Conservation (phyloP, 1,140 invertebrate species). For the Amyelois transitella region DNA sequence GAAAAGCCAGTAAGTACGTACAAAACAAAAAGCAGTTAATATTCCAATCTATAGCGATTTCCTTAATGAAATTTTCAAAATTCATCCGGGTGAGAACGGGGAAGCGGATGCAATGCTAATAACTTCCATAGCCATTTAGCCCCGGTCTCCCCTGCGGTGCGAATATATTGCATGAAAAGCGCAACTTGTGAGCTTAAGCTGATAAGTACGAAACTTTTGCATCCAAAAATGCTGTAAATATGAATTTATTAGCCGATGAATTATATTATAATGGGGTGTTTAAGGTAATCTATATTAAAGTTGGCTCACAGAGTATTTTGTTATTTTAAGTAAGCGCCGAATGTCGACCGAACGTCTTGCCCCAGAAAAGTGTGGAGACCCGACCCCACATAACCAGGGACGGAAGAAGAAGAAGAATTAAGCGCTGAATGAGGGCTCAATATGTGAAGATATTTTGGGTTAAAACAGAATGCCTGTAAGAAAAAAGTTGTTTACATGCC, state of each 20-base stretch:
- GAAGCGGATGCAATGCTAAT: neutral
- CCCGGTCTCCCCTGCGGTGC: neutral
- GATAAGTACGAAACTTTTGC: neutral
- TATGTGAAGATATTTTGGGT: slow-evolving; percentile 55
- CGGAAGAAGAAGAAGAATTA: too few species aligned
- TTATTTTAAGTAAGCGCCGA: neutral
- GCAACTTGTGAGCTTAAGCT: neutral
- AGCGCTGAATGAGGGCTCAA: slow-evolving; percentile 46
- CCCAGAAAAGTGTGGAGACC: too few species aligned
- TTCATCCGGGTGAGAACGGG: neutral
- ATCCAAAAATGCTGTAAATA: neutral
- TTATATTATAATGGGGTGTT: neutral
- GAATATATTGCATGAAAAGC: neutral
- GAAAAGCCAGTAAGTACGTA: too few species aligned
- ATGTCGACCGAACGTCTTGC: too few species aligned
- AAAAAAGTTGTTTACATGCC: slow-evolving; percentile 34
- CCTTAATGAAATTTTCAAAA: neutral
- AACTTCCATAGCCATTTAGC: neutral
- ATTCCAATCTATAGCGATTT: neutral
- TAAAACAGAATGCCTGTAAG: slow-evolving; percentile 37
- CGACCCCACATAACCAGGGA: too few species aligned
- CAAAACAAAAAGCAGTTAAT: neutral
- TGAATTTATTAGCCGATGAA: neutral
- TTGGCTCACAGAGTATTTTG: neutral
- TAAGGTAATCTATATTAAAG: neutral